These are phyloP conservation scores for Tetrax tetrax DNA, from an alignment of 2,113 vertebrate species.

Conservation along the genomic window DNA sequence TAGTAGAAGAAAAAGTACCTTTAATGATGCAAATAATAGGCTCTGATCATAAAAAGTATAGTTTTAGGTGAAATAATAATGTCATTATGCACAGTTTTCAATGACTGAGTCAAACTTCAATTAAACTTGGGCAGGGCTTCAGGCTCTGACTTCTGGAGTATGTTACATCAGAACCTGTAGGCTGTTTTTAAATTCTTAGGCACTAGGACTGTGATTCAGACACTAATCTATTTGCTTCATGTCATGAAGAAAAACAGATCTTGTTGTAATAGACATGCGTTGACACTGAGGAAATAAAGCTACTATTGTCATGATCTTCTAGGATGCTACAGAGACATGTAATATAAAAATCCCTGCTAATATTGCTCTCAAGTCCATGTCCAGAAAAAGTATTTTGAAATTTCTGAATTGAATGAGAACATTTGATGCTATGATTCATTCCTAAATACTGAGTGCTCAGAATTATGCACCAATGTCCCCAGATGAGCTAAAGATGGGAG, in stretches of 20 bases:
- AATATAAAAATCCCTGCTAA: neutral
- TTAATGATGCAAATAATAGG: neutral
- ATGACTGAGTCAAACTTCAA: neutral
- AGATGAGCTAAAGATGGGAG: neutral
- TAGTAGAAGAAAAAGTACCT: neutral
- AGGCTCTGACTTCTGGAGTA: neutral
- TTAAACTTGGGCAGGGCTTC: neutral
- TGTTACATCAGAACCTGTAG: neutral
- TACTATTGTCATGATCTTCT: neutral
- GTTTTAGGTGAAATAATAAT: neutral
- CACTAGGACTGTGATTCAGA: neutral
- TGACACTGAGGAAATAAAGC: neutral
- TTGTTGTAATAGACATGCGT: neutral
- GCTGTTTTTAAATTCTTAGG: neutral
- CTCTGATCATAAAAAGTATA: neutral
- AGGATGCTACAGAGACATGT: neutral
- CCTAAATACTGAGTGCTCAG: neutral
- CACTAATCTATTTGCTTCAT: neutral
- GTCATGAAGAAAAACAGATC: neutral
- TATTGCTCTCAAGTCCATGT: neutral
- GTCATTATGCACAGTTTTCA: neutral
- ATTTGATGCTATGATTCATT: neutral
- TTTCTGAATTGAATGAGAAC: neutral
- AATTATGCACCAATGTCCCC: neutral
- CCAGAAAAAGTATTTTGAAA: constrained; percentile 15